A percentile compares a stretch with the other conserved stretches of the same genome.
Conservation (phyloP, 2,888 invertebrate species). For the Eupithecia subumbrata region DNA sequence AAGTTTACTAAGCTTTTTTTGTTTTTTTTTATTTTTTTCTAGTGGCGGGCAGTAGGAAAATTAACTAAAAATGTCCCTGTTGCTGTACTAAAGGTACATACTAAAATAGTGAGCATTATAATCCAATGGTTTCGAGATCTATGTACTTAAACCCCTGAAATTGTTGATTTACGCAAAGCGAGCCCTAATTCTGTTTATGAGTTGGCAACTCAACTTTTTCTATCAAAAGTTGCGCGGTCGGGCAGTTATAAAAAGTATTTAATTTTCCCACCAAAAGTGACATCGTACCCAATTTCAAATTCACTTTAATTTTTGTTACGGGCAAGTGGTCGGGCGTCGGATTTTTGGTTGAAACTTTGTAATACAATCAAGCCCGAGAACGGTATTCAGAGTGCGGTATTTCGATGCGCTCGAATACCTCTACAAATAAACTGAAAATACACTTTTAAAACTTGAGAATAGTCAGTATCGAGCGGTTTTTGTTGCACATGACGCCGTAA, state of each 20-base stretch:
- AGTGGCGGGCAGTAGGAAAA: too few species aligned
- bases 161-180: constrained; percentile 59
- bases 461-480: neutral
- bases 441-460: constrained; percentile 4
- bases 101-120: neutral
- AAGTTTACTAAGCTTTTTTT: neutral
- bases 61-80: too few species aligned
- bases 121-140: constrained; percentile 6
- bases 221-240: constrained; percentile 71
- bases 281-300: constrained; percentile 66
- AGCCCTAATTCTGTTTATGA: constrained; percentile 77
- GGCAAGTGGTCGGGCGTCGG: constrained; percentile 30
- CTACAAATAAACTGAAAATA: constrained; percentile 3
- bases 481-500: neutral
- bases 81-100: too few species aligned
- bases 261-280: constrained; percentile 72
- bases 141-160: constrained; percentile 23
- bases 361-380: constrained; percentile 31
- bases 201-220: constrained; percentile 72
- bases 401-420: neutral
- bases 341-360: constrained; percentile 44
- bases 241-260: constrained; percentile 70
- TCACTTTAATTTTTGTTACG: constrained; percentile 56
- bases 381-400: constrained; percentile 7
- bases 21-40: too few species aligned